Base-by-base conservation (phyloP, 1,140 invertebrate genomes). In the Metaphire vulgaris region DNA sequence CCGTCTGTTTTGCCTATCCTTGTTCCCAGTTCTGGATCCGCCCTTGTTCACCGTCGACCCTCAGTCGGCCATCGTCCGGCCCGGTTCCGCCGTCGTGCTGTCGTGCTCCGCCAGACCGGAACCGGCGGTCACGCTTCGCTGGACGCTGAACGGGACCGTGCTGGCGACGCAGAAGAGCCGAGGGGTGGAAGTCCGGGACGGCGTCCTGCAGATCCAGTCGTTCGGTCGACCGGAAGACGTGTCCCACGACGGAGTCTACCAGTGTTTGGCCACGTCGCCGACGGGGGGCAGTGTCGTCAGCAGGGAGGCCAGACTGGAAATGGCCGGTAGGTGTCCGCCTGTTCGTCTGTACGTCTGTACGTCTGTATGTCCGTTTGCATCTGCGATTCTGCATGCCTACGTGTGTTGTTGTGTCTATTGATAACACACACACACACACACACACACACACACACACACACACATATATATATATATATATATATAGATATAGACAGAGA, bases 261-360 rank as follows among this genome's bases (percentile, higher is more conserved):
- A 56, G 41, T 56, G 41, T 21, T 12, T 56, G 6, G 41, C 41
- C 6, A 56, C 41, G 41, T 12, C 41, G 6, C 21, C 41, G 6
- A 21, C 21, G 6, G n/a, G n/a, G n/a, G 41, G 41, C 41, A 56
- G 41, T 21, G 21, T 56, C 41, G 41, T 56, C 41, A 56, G 41
- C 41, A 56, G 41, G 21, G 41, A 56, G 21, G 41, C 41, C 6
- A 56, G 21, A 56, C 41, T 56, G 6, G 41, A 56, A 56, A 21
- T 21, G 41, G 41, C 41, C 41, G 21, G 41, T 56, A 56, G 41
- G 41, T 56, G 72, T 73, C 32, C 41, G 72, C 41, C 32, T 73
- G 72, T 73, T 1, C 41, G 72, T 73, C 32, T 73, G 72, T 73
- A 0, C 41, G 31, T 72, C 30, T 73, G 72, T 33, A 31, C 41